Conservation (phyloP, 2,888 invertebrate species). For the Cremastinae sp. region DNA sequence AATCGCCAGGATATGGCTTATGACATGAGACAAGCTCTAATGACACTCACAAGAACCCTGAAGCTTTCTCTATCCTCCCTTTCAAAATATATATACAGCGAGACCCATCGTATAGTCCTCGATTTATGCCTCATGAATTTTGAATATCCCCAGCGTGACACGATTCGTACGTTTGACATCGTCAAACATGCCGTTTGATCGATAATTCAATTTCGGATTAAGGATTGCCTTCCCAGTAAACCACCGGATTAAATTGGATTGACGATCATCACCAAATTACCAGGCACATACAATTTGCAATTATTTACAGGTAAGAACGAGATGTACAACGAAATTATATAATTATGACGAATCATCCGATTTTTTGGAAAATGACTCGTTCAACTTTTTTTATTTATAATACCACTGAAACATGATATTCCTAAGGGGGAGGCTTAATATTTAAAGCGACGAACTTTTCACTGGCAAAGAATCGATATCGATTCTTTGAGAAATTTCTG, state of each 20-base stretch:
- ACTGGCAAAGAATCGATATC: too few relatives aligned
- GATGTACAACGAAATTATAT: too few relatives aligned
- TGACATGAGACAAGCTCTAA: not conserved
- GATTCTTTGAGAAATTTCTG: too few relatives aligned
- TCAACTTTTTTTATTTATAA: too few relatives aligned
- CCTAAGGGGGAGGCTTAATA: too few relatives aligned
- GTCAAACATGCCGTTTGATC: not conserved
- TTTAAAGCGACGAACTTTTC: too few relatives aligned
- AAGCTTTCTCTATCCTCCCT: not conserved
- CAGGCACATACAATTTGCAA: not conserved
- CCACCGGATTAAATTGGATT: not conserved
- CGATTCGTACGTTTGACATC: not conserved
- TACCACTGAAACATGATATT: too few relatives aligned
- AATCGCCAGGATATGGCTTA: constrained; percentile 6
- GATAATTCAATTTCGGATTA: constrained; percentile 9
- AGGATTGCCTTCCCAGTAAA: not conserved
- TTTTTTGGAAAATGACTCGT: too few relatives aligned
- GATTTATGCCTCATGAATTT: constrained; percentile 11
- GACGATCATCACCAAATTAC: not conserved
- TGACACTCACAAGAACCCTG: not conserved
- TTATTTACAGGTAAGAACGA: too few relatives aligned
- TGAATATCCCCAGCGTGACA: not conserved
- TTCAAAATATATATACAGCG: not conserved
- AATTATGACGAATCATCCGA: too few relatives aligned
- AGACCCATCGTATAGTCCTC: not conserved